phyloP scores from a whole-genome alignment of 2,113 vertebrate genomes.

The Helogale parvula region DNA sequence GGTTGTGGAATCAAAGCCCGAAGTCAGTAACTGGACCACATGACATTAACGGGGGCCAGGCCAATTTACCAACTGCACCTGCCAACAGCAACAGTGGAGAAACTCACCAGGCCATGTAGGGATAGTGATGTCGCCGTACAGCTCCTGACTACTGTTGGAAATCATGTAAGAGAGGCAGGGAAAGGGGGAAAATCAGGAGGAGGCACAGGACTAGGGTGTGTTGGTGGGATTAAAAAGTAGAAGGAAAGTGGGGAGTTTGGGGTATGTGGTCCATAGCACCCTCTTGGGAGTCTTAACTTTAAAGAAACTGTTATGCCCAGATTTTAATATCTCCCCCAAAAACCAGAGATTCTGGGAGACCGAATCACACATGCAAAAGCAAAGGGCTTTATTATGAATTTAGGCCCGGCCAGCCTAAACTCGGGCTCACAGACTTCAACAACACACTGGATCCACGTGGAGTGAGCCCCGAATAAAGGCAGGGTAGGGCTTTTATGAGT shows the following conservation, averaged over 20 bases:
- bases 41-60: neutral
- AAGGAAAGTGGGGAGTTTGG: neutral
- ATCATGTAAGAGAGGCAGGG: neutral
- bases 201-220: too few relatives aligned
- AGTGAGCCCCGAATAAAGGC: too few relatives aligned
- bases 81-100: neutral
- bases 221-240: rapidly evolving
- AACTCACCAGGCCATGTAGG: too few relatives aligned
- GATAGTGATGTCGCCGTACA: neutral
- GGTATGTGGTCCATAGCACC: rapidly evolving
- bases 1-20: neutral
- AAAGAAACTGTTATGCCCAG: too few relatives aligned
- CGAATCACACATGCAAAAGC: too few relatives aligned
- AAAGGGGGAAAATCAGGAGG: neutral
- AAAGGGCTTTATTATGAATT: too few relatives aligned
- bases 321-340: too few relatives aligned
- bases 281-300: neutral
- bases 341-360: too few relatives aligned
- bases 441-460: too few relatives aligned
- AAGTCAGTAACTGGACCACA: neutral
- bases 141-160: neutral
- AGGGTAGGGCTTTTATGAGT: too few relatives aligned
- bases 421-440: too few relatives aligned
- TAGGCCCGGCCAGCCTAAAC: too few relatives aligned
- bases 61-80: neutral